Evolutionary conservation across 1,140 invertebrate species (phyloP).

Genomic region (Cheumatopsyche charites): DNA sequence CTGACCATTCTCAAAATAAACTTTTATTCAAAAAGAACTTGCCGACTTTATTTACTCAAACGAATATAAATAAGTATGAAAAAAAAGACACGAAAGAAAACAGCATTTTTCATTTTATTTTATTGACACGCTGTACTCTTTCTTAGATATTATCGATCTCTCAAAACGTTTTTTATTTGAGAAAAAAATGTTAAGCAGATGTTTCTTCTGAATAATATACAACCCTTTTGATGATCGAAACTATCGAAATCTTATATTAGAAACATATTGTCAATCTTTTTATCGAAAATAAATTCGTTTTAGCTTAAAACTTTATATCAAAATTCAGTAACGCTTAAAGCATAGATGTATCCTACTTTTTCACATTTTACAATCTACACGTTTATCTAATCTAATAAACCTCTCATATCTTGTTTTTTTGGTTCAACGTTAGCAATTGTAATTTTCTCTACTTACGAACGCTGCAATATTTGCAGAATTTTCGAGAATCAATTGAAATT

Average conservation of each 20-base stretch:
- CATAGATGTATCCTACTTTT: too few relatives aligned
- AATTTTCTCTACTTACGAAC: too few relatives aligned
- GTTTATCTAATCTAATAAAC: too few relatives aligned
- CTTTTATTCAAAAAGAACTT: background rate
- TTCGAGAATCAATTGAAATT: too few relatives aligned
- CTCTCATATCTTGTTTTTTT: too few relatives aligned
- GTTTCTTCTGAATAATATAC: conserved; percentile 1
- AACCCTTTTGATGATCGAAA: background rate
- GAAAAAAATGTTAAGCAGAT: conserved; percentile 1
- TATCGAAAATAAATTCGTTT: background rate
- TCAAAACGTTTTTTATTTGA: background rate
- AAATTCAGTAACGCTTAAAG: background rate
- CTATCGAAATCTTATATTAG: background rate
- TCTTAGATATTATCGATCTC: conserved; percentile 8
- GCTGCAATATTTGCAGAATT: too few relatives aligned
- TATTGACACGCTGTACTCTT: background rate
- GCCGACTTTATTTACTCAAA: background rate
- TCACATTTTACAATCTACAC: too few relatives aligned
- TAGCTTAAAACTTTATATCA: background rate
- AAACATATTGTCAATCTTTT: background rate
- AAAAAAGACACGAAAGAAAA: background rate
- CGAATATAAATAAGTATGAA: background rate
- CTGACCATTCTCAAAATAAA: conserved; percentile 10
- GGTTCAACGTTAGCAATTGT: too few relatives aligned
- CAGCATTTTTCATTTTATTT: conserved; percentile 3